A percentile compares a stretch with the other conserved stretches of the same genome.
Evolutionary conservation across 2,888 invertebrate species (phyloP).

Genomic region (Sarcophaga caerulescens): DNA sequence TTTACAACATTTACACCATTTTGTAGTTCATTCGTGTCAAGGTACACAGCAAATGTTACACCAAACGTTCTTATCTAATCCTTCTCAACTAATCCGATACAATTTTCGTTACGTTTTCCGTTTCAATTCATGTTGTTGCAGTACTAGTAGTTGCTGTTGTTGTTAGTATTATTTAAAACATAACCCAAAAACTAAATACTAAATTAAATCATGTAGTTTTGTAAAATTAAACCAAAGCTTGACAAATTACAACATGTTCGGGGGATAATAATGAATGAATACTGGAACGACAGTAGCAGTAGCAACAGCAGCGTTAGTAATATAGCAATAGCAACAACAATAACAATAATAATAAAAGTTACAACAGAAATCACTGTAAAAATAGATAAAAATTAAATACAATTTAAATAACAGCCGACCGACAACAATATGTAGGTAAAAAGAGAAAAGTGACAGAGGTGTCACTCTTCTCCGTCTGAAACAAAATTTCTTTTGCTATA

Average conservation of each 20-base stretch:
- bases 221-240: slow-evolving; percentile 65
- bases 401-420: slow-evolving; percentile 64
- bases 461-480: fast-evolving
- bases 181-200: slow-evolving; percentile 29
- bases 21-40: background rate
- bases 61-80: slow-evolving; percentile 5
- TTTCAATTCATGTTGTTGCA: background rate
- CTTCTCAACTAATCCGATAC: slow-evolving; percentile 29
- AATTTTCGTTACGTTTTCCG: slow-evolving; percentile 11
- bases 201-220: slow-evolving; percentile 68
- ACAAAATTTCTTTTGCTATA: too few relatives aligned
- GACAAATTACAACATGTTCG: slow-evolving; percentile 66
- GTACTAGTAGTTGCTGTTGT: background rate
- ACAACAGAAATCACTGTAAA: slow-evolving; percentile 64
- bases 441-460: background rate
- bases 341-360: slow-evolving; percentile 25
- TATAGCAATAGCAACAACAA: slow-evolving; percentile 22
- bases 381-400: slow-evolving; percentile 69
- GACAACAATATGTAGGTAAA: slow-evolving; percentile 55
- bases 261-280: slow-evolving; percentile 53
- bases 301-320: background rate
- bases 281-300: slow-evolving; percentile 1
- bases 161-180: background rate
- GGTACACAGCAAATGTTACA: background rate
- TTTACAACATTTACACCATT: background rate